Conservation (phyloP, 1,140 invertebrate genomes). For the Stegodyphus mimosarum region DNA sequence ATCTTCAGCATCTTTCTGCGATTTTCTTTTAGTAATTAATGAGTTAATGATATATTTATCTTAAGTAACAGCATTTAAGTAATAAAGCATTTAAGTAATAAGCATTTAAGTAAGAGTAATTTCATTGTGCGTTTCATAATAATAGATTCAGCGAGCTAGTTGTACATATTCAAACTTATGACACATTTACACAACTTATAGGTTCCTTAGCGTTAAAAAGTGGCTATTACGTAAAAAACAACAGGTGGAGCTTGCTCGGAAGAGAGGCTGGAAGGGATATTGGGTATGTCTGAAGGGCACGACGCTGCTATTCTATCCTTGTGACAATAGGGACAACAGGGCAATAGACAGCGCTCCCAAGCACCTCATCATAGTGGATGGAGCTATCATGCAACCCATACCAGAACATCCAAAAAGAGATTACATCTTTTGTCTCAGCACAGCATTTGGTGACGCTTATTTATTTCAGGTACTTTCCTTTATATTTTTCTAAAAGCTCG, state of each 20-base stretch:
- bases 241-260: constrained; percentile 93
- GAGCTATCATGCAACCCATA: constrained; percentile 97
- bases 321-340: constrained; percentile 67
- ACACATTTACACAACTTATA: constrained; percentile 66
- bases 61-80: no score
- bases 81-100: no score
- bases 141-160: no score
- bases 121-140: no score
- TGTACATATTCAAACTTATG: no score
- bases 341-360: constrained; percentile 92
- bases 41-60: no score
- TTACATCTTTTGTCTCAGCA: constrained; percentile 97
- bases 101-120: no score
- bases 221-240: constrained; percentile 93
- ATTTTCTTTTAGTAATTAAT: no score
- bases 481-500: no score
- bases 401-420: constrained; percentile 98
- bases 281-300: constrained; percentile 98
- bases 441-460: constrained; percentile 97
- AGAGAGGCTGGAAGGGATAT: constrained; percentile 97
- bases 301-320: constrained; percentile 95
- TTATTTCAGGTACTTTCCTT: constrained; percentile 84
- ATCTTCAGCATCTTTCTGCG: no score
- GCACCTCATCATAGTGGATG: constrained; percentile 96
- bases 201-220: constrained; percentile 97